A percentile compares a stretch with the other conserved stretches of the same genome.
Conservation (phyloP, 2,797 vertebrate species). For the Sarcophilus harrisii region DNA sequence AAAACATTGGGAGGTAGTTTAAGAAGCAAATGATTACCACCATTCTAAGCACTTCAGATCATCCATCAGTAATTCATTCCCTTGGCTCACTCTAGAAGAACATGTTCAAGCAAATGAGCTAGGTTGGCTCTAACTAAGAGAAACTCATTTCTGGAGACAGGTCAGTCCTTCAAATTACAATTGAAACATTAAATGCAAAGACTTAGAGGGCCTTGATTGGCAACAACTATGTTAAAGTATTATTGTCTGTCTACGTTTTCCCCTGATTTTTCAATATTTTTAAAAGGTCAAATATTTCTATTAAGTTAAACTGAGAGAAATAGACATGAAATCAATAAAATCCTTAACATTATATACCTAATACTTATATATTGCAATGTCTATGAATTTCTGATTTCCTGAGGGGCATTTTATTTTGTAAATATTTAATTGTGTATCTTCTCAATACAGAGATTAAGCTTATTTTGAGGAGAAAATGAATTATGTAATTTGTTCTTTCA, state of each 20-base stretch:
- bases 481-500: background rate
- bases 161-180: slow-evolving; percentile 44
- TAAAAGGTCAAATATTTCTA: slow-evolving; percentile 24
- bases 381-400: background rate
- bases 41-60: slow-evolving; percentile 69
- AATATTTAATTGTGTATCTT: background rate
- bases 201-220: background rate
- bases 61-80: slow-evolving; percentile 75
- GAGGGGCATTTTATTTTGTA: background rate
- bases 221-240: slow-evolving; percentile 29
- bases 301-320: slow-evolving; percentile 17
- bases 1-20: slow-evolving; percentile 75
- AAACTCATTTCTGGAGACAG: slow-evolving; percentile 51
- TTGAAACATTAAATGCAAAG: slow-evolving; percentile 13
- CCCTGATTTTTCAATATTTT: slow-evolving; percentile 26
- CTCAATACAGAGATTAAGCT: background rate
- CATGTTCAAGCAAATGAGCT: slow-evolving; percentile 45
- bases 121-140: slow-evolving; percentile 55
- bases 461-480: background rate
- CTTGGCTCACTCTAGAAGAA: slow-evolving; percentile 18
- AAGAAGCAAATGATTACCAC: slow-evolving; percentile 79
- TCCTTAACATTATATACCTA: background rate
- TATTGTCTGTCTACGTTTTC: slow-evolving; percentile 26
- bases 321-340: slow-evolving; percentile 29
- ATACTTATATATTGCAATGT: background rate